Base-by-base conservation (phyloP, 1,140 invertebrate species). In the Sitobion miscanthi region DNA sequence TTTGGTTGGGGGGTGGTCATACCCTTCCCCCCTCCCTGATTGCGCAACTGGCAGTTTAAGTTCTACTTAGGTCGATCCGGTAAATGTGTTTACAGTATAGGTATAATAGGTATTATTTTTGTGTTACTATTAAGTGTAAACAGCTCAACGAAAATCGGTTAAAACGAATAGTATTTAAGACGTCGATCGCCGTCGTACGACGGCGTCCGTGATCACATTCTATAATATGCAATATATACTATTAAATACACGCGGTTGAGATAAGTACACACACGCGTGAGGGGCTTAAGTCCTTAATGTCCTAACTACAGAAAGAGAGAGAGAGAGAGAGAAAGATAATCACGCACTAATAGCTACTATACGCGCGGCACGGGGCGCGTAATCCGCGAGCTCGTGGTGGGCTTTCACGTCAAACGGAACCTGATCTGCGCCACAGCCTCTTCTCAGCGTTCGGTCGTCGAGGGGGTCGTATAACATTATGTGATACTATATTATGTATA, bases 341-440 rank as follows among this genome's bases (percentile, higher is more conserved):
- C 62, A 77, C 5, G n/a, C 62, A 77, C 62, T 77, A 77, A 77
- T 77, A 77, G 62, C 30, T 77, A n/a, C 4, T n/a, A 11, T 49
- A 17, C 30, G 4, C n/a, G 14, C 62, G 30, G 14, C 30, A n/a
- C 62, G 14, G 62, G 62, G n/a, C 30, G n/a, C 62, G 30, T 77
- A 77, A 77, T 77, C 62, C 62, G 1, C n/a, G 5, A n/a, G 30
- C 30, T 77, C 62, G 62, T 4, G 14, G 62, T 77, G 62, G 62
- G 62, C 62, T 77, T 77, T 77, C 62, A n/a, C 62, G 62, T 77
- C 62, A 77, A 77, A 77, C 62, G 62, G 62, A 77, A 77, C 62
- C 62, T 30, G 5, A 77, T 77, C 62, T n/a, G n/a, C 62, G n/a
- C 62, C 62, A n/a, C 30, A 77, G n/a, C 62, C 30, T 77, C 30